Evolutionary conservation across 2,888 invertebrate genomes (phyloP).

Genomic region (Notocelia uddmanniana): DNA sequence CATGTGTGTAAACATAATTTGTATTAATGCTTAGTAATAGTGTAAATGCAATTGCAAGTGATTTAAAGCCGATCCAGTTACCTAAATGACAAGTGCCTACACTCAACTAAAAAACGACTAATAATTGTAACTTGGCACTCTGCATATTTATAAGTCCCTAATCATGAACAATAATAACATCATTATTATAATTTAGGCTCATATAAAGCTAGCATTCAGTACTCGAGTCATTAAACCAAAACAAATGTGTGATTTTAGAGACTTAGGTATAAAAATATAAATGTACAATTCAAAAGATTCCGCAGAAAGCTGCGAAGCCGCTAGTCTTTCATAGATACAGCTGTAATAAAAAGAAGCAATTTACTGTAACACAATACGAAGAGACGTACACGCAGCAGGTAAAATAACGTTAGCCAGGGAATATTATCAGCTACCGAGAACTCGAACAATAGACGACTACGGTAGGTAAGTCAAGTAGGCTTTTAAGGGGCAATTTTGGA

Average conservation of each 20-base stretch:
- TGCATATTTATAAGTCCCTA: too few relatives aligned
- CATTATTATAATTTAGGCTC: too few relatives aligned
- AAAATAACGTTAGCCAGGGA: conserved; percentile 30
- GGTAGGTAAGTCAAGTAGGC: conserved; percentile 33
- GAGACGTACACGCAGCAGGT: conserved; percentile 16
- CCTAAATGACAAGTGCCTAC: too few relatives aligned
- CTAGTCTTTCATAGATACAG: conserved; percentile 3
- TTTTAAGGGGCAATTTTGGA: conserved; percentile 47
- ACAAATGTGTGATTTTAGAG: neutral
- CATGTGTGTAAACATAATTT: too few relatives aligned
- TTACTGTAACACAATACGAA: conserved; percentile 36
- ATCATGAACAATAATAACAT: too few relatives aligned
- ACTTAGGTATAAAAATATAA: neutral
- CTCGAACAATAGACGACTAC: conserved; percentile 40
- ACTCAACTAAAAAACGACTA: too few relatives aligned
- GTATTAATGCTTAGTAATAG: too few relatives aligned
- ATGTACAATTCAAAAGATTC: neutral
- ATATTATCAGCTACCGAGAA: conserved; percentile 23
- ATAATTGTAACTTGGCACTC: too few relatives aligned
- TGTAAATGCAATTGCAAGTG: too few relatives aligned
- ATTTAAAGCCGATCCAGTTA: too few relatives aligned
- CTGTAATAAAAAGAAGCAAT: conserved; percentile 24
- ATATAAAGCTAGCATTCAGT: too few relatives aligned
- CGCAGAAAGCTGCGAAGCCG: neutral
- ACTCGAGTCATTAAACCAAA: neutral